phyloP scores from a whole-genome alignment of 1,140 invertebrate species.

The Zaprionus camerounensis region DNA sequence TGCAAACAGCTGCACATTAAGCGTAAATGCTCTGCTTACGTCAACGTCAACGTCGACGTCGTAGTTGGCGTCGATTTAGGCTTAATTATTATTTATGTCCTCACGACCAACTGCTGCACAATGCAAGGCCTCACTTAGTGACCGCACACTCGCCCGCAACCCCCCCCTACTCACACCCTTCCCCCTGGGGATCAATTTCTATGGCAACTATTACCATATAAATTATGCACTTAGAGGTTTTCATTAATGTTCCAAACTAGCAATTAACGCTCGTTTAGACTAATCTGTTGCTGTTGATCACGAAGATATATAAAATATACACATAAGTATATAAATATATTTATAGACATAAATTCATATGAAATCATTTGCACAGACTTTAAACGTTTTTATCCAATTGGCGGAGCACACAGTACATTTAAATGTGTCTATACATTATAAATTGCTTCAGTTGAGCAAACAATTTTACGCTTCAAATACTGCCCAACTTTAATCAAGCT shows the following conservation, averaged over 20 bases:
- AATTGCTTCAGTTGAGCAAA: not conserved
- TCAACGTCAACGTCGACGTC: not conserved
- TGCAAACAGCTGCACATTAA: constrained; percentile 40
- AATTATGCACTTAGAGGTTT: no score
- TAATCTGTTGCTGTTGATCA: not conserved
- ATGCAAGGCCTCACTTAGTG: not conserved
- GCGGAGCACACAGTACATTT: no score
- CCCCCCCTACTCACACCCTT: not conserved
- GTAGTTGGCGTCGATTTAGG: constrained; percentile 16
- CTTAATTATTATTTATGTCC: constrained; percentile 30
- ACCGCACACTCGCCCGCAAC: not conserved
- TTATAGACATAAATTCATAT: no score
- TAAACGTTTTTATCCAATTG: no score
- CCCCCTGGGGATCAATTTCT: no score
- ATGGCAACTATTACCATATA: not conserved
- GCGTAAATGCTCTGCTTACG: constrained; percentile 12
- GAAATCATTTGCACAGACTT: no score
- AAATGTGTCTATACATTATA: not conserved
- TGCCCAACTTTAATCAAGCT: not conserved
- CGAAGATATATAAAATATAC: not conserved
- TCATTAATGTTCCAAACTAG: no score
- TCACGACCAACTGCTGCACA: constrained; percentile 1
- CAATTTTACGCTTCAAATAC: not conserved
- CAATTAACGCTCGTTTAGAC: no score
- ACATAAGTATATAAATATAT: no score